phyloP scores from a whole-genome alignment of 2,113 vertebrate species.

The Pogonocichla stellata region DNA sequence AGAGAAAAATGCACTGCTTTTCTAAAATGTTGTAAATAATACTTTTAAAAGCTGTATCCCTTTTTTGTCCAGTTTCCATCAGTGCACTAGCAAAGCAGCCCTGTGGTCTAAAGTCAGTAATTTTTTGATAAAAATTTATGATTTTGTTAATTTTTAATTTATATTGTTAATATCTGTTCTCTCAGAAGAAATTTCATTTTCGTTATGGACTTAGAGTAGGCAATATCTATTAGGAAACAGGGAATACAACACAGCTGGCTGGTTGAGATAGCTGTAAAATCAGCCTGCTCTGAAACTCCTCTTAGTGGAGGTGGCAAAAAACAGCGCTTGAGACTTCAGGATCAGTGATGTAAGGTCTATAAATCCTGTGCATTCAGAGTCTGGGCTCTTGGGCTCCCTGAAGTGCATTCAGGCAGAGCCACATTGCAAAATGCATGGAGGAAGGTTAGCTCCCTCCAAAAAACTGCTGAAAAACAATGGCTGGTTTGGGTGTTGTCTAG shows the following conservation, averaged over 20 bases:
- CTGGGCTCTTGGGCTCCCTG: accelerated
- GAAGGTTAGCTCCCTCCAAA: neutral
- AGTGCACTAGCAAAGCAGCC: neutral
- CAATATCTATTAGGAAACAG: neutral
- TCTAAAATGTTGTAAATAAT: neutral
- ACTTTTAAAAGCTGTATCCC: neutral
- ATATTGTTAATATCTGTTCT: neutral
- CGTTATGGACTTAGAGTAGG: neutral
- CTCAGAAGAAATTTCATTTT: neutral
- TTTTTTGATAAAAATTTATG: neutral
- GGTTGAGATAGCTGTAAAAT: neutral
- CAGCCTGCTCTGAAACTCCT: neutral
- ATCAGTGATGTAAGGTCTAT: neutral
- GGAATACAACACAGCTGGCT: neutral
- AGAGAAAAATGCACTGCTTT: neutral
- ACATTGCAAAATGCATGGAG: neutral
- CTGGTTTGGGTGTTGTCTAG: neutral
- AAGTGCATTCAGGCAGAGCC: neutral
- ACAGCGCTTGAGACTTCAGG: neutral
- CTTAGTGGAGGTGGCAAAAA: neutral
- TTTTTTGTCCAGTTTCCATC: neutral
- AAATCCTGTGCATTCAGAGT: neutral
- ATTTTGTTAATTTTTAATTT: neutral
- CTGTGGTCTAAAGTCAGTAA: neutral
- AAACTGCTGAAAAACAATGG: neutral